phyloP scores from a whole-genome alignment of 2,888 invertebrate genomes.

The Salticus scenicus region DNA sequence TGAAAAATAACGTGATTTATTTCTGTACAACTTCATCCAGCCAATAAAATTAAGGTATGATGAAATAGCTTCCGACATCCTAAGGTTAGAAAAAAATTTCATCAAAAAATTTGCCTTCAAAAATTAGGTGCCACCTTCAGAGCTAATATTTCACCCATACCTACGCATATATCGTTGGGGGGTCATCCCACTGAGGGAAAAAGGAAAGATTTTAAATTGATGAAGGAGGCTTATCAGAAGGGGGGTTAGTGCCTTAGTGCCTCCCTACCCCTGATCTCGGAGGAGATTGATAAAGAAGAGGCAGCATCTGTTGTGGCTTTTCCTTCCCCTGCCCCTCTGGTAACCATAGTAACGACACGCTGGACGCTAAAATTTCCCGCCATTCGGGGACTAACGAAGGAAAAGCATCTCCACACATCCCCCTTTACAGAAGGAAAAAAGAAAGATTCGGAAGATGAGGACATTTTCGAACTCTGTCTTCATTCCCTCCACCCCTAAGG shows the following conservation, averaged over 20 bases:
- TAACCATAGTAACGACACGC: constrained; percentile 65
- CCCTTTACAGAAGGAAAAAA: background rate
- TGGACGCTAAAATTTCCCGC: constrained; percentile 68
- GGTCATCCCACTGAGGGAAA: constrained; percentile 28
- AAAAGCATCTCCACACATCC: constrained; percentile 31
- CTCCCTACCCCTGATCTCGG: constrained; percentile 27
- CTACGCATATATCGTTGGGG: constrained; percentile 50
- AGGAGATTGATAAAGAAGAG: constrained; percentile 67
- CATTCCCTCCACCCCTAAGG: constrained; percentile 27
- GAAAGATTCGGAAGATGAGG: constrained; percentile 35
- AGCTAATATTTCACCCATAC: constrained; percentile 63
- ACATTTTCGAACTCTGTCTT: constrained; percentile 47
- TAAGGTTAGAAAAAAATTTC: constrained; percentile 1
- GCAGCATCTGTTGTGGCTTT: constrained; percentile 70
- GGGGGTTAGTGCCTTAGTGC: constrained; percentile 10
- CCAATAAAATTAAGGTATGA: constrained; percentile 12
- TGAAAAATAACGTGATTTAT: constrained; percentile 26
- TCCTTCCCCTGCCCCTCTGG: constrained; percentile 10
- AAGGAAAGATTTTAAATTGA: constrained; percentile 64
- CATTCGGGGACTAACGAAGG: constrained; percentile 60
- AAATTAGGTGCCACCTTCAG: constrained; percentile 50
- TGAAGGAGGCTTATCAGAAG: constrained; percentile 67
- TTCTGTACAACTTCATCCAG: constrained; percentile 1
- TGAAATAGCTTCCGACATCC: background rate
- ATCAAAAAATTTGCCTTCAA: constrained; percentile 24